Evolutionary conservation across 2,113 vertebrate species (phyloP).

Genomic region (Paedocypris sp.): DNA sequence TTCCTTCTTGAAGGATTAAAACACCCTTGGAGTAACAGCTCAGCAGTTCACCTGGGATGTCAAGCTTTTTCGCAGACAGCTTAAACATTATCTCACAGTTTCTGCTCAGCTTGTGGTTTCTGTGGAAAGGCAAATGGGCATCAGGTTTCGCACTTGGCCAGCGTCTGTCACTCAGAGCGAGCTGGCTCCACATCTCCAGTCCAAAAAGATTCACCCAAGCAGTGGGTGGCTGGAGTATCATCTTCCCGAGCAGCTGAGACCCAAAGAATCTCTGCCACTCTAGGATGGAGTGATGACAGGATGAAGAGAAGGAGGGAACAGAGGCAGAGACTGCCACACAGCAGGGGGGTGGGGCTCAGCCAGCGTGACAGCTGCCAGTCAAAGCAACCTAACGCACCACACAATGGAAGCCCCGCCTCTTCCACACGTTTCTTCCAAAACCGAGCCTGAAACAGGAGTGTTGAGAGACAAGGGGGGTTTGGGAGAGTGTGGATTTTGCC

Average conservation of each 20-base stretch:
- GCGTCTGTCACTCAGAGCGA: not conserved
- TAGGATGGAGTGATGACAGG: slow-evolving; percentile 37
- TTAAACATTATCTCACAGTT: slow-evolving; percentile 11
- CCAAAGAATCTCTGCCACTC: slow-evolving; percentile 30
- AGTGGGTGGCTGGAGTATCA: slow-evolving; percentile 41
- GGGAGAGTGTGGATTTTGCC: slow-evolving; percentile 40
- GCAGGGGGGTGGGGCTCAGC: slow-evolving; percentile 58
- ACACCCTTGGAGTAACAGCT: no score
- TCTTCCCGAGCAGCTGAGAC: slow-evolving; percentile 37
- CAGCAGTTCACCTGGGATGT: not conserved
- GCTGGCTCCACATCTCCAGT: slow-evolving; percentile 28
- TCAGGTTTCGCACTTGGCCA: slow-evolving; percentile 19
- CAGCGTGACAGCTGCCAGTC: slow-evolving; percentile 72
- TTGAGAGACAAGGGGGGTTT: slow-evolving; percentile 17
- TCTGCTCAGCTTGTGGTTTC: slow-evolving; percentile 11
- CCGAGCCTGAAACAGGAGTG: slow-evolving; percentile 3
- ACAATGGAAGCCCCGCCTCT: slow-evolving; percentile 52
- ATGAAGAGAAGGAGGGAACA: slow-evolving; percentile 44
- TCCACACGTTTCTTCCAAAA: not conserved
- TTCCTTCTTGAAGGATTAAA: no score
- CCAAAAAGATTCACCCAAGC: slow-evolving; percentile 32
- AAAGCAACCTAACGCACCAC: slow-evolving; percentile 64
- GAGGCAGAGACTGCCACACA: slow-evolving; percentile 44
- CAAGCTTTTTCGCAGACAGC: slow-evolving; percentile 14
- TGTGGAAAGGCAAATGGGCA: slow-evolving; percentile 4